phyloP scores from a whole-genome alignment of 2,113 vertebrate species.

The Emydura subglobosa region DNA sequence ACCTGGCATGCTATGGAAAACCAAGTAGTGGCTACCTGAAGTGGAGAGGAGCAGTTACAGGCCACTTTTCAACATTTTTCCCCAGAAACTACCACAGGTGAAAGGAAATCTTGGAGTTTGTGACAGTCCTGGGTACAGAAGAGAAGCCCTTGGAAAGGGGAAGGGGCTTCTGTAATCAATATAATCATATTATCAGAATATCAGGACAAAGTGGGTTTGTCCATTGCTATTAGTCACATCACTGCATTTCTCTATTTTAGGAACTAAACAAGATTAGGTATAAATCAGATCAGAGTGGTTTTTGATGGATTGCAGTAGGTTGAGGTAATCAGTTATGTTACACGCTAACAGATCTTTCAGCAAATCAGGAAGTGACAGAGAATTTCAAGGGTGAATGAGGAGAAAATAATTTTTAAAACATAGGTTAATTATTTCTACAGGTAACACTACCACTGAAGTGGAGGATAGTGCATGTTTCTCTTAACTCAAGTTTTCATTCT shows the following conservation, averaged over 20 bases:
- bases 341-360: not conserved
- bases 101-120: not conserved
- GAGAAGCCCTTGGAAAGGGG: not conserved
- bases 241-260: not conserved
- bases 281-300: not conserved
- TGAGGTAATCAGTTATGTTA: not conserved
- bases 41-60: not conserved
- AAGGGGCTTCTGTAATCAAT: not conserved
- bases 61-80: not conserved
- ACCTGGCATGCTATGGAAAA: not conserved
- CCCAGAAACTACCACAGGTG: not conserved
- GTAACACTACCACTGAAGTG: not conserved
- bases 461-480: not conserved
- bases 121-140: rapidly evolving
- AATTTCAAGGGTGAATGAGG: not conserved
- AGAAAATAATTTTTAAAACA: not conserved
- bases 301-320: not conserved
- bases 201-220: not conserved
- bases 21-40: not conserved
- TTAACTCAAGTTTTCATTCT: not conserved
- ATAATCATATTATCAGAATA: not conserved
- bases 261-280: not conserved
- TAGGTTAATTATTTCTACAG: not conserved
- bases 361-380: not conserved
- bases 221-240: not conserved